These are phyloP conservation scores for Silurus asotus DNA, from an alignment of 2,113 vertebrate genomes.

Conservation along the genomic window DNA sequence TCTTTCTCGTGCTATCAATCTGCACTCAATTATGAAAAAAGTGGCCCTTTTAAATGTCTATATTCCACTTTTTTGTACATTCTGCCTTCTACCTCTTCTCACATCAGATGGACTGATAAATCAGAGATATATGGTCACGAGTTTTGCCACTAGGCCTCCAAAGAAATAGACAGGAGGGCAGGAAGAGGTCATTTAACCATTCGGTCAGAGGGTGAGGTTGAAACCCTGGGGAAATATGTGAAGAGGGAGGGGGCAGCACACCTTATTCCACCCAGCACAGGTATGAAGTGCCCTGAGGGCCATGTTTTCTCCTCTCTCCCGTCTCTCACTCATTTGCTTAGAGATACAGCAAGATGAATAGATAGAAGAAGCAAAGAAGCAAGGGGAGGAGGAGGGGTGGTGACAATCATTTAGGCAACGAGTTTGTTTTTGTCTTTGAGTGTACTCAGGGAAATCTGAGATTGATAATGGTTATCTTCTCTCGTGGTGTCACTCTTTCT, in stretches of 20 bases:
- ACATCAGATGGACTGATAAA: not conserved
- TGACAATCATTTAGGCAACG: slow-evolving; percentile 39
- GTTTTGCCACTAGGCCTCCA: slow-evolving; percentile 58
- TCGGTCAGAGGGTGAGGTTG: slow-evolving; percentile 43
- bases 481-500: slow-evolving; percentile 51
- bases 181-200: slow-evolving; percentile 63
- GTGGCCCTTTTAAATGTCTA: not conserved
- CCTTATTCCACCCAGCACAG: slow-evolving; percentile 68
- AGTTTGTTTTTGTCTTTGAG: slow-evolving; percentile 61
- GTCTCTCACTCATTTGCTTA: not conserved
- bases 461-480: slow-evolving; percentile 59
- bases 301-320: slow-evolving; percentile 5
- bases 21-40: not conserved
- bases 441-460: slow-evolving; percentile 63
- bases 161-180: slow-evolving; percentile 52
- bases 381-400: slow-evolving; percentile 29
- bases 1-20: not conserved
- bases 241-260: slow-evolving; percentile 60
- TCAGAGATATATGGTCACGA: slow-evolving; percentile 53
- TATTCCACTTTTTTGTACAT: slow-evolving; percentile 48
- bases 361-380: slow-evolving; percentile 27
- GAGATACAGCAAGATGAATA: not conserved
- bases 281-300: slow-evolving; percentile 70
- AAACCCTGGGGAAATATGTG: slow-evolving; percentile 47
- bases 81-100: slow-evolving; percentile 30